Percentiles rank a stretch among this genome's conserved stretches.
phyloP scores from a whole-genome alignment of 2,113 vertebrate genomes.

The Bos taurus region ARS-UCD2.0 NC_037332.1:98277001-98277500 shows the following conservation, averaged over 20 bases:
- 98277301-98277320: not conserved
- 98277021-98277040: not conserved
- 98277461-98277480: not conserved
- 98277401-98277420: not conserved
- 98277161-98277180: not conserved
- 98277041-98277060: conserved; percentile 51
- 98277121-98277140: no score
- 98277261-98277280: not conserved
- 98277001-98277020: conserved; percentile 25
- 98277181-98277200: not conserved
- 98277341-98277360: not conserved
- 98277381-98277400: not conserved
- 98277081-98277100: conserved; percentile 15
- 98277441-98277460: not conserved
- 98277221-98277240: conserved; percentile 1
- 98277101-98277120: not conserved
- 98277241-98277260: not conserved
- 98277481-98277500: not conserved
- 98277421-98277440: not conserved
- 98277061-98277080: conserved; percentile 43
- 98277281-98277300: not conserved
- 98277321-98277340: not conserved
- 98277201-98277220: not conserved
- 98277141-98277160: accelerated
- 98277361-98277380: conserved; percentile 11